These are phyloP conservation scores for Metallyticus violacea DNA, from an alignment of 2,888 invertebrate genomes.

Conservation along the genomic window DNA sequence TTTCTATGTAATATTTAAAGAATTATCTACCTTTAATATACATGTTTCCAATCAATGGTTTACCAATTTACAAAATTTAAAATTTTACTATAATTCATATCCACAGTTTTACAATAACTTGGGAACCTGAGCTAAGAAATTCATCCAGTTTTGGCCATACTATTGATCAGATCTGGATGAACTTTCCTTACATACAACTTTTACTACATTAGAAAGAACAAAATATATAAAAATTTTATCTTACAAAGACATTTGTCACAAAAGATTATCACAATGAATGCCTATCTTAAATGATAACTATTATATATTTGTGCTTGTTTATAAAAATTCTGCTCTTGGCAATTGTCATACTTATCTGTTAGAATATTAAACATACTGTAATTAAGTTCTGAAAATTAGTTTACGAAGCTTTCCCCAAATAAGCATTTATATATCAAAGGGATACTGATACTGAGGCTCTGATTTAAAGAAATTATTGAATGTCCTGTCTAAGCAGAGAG, in stretches of 20 bases:
- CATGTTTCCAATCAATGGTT: too few relatives aligned
- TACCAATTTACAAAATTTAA: too few relatives aligned
- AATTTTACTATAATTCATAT: too few relatives aligned
- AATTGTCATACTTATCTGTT: background rate
- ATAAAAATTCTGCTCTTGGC: background rate
- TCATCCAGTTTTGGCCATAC: background rate
- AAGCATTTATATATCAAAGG: too few relatives aligned
- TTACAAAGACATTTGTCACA: background rate
- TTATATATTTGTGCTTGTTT: background rate
- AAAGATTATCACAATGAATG: background rate
- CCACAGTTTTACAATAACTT: background rate
- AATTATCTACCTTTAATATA: too few relatives aligned
- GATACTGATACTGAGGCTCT: too few relatives aligned
- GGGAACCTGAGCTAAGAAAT: background rate
- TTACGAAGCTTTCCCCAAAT: too few relatives aligned
- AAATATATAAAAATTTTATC: background rate
- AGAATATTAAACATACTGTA: background rate
- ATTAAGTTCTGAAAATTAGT: too few relatives aligned
- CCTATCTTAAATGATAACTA: background rate
- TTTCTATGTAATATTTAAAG: background rate
- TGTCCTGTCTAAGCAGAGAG: too few relatives aligned
- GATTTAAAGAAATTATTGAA: too few relatives aligned
- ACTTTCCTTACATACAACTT: background rate
- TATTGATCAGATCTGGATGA: background rate
- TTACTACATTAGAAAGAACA: background rate